Evolutionary conservation across 2,888 invertebrate genomes (phyloP), one percentile per base, ranked within the genome.

Genomic region (Mythimna ferrago): DNA sequence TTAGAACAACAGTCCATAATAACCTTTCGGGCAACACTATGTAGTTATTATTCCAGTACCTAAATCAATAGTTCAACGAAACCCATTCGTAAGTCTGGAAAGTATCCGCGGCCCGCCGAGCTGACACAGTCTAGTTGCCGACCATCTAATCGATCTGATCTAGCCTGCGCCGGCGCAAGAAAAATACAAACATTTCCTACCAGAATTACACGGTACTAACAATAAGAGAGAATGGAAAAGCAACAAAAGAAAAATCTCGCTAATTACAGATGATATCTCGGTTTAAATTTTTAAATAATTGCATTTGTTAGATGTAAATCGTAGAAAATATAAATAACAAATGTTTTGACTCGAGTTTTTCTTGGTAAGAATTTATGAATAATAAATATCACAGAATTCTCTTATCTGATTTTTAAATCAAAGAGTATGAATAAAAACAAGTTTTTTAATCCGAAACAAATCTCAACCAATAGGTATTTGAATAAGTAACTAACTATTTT

Each of bases 141-240:
- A 72, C 84, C 65, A 87, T 89, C 87, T 88, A 85, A 89, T 88
- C 87, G 71, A 76, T 81, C 76, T 76, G 71, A 81, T 84, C 79
- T 81, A 80, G 65, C 83, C 54, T 58, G 75, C 78, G 78, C 78
- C 76, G 69, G 65, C 73, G 76, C 82, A 71, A 78, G 78, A 81
- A 76, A 81, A 83, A 80, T 58, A 68, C 44, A 67, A 82, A 73
- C 80, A 69, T 73, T 80, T 79, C 83, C 68, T 69, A 64, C 83
- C 77, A 80, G 81, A 77, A 84, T 83, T 81, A 85, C 81, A 78
- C 80, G 72, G 66, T 60, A 51, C 51, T 53, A 53, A 56, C 78
- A 77, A 80, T 85, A 88, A 79, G 80, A 83, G 81, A 87, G 82
- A 83, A 82, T 66, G 82, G 74, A 83, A 83, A 85, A 64, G 44